phyloP scores from a whole-genome alignment of 2,113 vertebrate genomes.

The Periophthalmus modestus region DNA sequence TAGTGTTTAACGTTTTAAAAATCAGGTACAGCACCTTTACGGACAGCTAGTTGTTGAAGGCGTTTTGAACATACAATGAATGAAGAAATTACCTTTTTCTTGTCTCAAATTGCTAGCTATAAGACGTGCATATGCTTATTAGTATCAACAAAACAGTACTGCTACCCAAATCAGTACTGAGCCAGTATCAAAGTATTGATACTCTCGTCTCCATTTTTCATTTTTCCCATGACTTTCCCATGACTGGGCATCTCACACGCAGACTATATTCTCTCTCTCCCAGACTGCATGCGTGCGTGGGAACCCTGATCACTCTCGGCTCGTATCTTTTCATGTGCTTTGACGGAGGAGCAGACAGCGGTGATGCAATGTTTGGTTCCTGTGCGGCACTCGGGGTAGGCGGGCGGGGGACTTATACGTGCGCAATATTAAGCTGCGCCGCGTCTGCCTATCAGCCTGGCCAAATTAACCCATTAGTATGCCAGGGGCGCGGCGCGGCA shows the following conservation, averaged over 20 bases:
- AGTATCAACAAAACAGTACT: no score
- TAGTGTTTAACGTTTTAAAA: no score
- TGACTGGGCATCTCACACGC: background rate
- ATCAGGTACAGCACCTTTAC: no score
- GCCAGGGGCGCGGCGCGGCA: conserved; percentile 46
- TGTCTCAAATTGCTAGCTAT: no score
- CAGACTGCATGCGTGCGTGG: background rate
- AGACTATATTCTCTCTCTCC: background rate
- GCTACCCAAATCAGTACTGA: no score
- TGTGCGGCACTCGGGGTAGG: conserved; percentile 61
- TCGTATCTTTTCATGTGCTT: conserved; percentile 53
- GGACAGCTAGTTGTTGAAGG: no score
- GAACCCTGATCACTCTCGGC: conserved; percentile 41
- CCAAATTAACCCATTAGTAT: conserved; percentile 77
- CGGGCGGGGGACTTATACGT: conserved; percentile 13
- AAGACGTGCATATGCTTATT: no score
- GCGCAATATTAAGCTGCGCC: conserved; percentile 69
- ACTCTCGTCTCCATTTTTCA: no score
- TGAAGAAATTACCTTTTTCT: no score
- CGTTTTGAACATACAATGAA: no score
- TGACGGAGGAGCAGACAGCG: conserved; percentile 51
- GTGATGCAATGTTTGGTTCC: conserved; percentile 72
- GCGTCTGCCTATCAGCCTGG: conserved; percentile 62
- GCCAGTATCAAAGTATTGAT: no score
- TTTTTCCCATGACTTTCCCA: background rate